A percentile compares a stretch with the other conserved stretches of the same genome.
Conservation (phyloP, 2,888 invertebrate species). For the Lochmaea capreae region DNA sequence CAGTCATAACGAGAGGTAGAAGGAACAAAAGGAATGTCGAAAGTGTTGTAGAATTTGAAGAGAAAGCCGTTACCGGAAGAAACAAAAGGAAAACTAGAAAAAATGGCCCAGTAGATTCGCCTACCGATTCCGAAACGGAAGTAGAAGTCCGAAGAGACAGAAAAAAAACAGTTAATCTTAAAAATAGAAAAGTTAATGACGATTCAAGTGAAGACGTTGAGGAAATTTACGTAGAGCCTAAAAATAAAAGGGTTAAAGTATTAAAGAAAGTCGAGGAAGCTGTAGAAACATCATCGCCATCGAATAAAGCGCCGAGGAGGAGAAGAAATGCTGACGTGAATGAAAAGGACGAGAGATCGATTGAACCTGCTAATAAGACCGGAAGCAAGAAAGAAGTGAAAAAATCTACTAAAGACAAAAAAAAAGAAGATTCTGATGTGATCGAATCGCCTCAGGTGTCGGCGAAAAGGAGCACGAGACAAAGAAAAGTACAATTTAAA, state of each 20-base stretch:
- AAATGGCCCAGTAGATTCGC: no score
- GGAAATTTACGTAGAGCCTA: not conserved
- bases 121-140: not conserved
- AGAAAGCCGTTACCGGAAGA: not conserved
- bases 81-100: no score
- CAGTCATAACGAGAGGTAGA: slow-evolving; percentile 1
- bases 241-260: not conserved
- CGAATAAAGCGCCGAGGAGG: not conserved
- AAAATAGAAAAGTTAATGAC: no score
- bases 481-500: not conserved
- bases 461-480: not conserved
- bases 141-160: not conserved
- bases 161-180: not conserved
- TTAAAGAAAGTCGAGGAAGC: not conserved
- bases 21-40: not conserved
- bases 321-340: not conserved
- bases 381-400: slow-evolving; percentile 5
- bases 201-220: not conserved
- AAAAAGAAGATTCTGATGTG: slow-evolving; percentile 14
- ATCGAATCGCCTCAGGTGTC: not conserved
- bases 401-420: slow-evolving; percentile 16
- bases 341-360: slow-evolving; percentile 7
- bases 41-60: not conserved
- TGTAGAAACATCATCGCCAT: not conserved
- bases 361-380: slow-evolving; percentile 2